phyloP scores from a whole-genome alignment of 2,797 vertebrate genomes.

The Parauchenoglanis ngamensis region DNA sequence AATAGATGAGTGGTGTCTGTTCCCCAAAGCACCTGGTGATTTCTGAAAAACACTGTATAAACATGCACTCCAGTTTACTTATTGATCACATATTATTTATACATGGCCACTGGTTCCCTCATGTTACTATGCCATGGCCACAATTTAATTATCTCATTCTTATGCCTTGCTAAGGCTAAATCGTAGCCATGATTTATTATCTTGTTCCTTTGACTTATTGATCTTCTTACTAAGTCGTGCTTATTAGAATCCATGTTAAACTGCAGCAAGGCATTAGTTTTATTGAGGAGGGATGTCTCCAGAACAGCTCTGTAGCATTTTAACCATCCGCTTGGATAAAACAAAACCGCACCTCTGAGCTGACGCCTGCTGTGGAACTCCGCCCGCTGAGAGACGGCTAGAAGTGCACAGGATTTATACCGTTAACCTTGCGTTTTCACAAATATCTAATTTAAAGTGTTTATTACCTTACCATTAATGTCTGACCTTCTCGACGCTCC shows the following conservation, averaged over 20 bases:
- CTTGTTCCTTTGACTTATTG: constrained; percentile 2
- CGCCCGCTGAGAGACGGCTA: background rate
- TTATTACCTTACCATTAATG: background rate
- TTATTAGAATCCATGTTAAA: background rate
- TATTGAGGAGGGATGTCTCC: background rate
- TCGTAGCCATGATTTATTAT: background rate
- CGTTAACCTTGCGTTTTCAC: background rate
- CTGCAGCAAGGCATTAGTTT: background rate
- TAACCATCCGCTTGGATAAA: background rate
- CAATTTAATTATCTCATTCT: background rate
- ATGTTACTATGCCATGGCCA: background rate
- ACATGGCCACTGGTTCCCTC: background rate
- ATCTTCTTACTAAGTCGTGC: background rate
- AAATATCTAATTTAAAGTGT: background rate
- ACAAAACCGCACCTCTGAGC: background rate
- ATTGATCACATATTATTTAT: background rate
- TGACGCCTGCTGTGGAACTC: background rate
- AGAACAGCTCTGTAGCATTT: background rate
- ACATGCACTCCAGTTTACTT: background rate
- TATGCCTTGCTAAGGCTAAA: background rate
- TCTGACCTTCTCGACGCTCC: background rate
- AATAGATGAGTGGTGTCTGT: background rate
- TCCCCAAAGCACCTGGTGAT: background rate
- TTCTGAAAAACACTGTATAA: background rate
- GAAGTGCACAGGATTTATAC: background rate